Base-by-base conservation (phyloP, 2,797 vertebrate genomes). In the Platyrinchus mystaceus region DNA sequence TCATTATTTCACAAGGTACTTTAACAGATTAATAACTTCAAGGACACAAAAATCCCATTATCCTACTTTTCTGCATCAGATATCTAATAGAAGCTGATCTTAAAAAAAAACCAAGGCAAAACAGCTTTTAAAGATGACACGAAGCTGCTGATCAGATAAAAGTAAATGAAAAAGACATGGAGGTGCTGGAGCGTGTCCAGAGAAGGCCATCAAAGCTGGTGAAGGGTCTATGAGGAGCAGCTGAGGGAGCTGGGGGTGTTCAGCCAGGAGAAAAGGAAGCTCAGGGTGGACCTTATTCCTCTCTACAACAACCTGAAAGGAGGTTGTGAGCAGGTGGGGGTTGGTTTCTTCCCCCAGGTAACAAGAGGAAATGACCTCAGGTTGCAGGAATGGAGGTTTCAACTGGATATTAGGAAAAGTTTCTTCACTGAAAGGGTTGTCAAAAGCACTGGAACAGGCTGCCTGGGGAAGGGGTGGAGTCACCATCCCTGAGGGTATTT, bases 261-360 rank as follows among this genome's bases (percentile, higher is more conserved):
- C 53, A 55, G 21, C 20, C 47, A 70, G 62, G 39, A 75, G 62
- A 50, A 80, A 28, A 46, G 34, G 8, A 82, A 27, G 39, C n/a
- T 82, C 2, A 79, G 34, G 30, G 43, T 26, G 62, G 47, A 79
- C 12, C 14, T 55, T 10, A 46, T 7, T 1, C 1, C 9, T 41
- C 24, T 41, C 43, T 34, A 21, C 23, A 79, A 6, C 14, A 18
- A 32, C 26, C 6, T 63, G 43, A 53, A 14, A 67, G 15, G 43
- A 60, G 43, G 14, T 0, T 37, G 46, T 1, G 49, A 30, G 0
- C 1, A 47, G 37, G 2, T 37, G 17, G 12, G 16, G 1, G 3
- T 26, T 3, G 4, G 39, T 68, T 49, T 50, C 43, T 44, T 52
- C 17, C 50, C n/a, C 26, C 39, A 83, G 12, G 16, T n/a, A n/a